Evolutionary conservation across 2,888 invertebrate genomes (phyloP), one percentile per base, ranked within the genome.

Genomic region (Geotrupes spiniger): DNA sequence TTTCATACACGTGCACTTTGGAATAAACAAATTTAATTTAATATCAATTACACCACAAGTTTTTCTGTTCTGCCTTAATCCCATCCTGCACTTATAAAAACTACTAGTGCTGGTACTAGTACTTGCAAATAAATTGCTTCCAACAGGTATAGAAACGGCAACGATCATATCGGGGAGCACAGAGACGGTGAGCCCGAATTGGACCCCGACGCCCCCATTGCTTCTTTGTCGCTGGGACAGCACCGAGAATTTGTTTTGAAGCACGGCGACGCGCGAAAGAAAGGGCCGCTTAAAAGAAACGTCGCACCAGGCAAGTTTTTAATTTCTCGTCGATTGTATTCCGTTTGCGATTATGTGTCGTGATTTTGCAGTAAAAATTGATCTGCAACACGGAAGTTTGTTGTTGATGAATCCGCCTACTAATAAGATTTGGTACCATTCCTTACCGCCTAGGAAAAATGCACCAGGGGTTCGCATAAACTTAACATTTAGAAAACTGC

Each of bases 381-480:
- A 74, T 42, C 69, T 87, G 59, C 78, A 82, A 56, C 79, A 84
- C 64, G 85, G 87, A 2, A 83, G 83, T 63, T 63, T 87, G 27
- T 69, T 87, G 39, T 60, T 85, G 46, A 86, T 87, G 85, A 83
- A 85, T 63, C 78, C 80, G 9, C 86, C 86, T 0, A 86, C 86
- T 1, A 87, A 87, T 61, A 73, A 76, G 42, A 69, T 75, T 57
- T 87, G 87, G 86, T 86, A 85, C 65, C 86, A 87, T 67, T 80
- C 83, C 3, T 67, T 87, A 50, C 87, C 86, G 0, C 70, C 70
- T 3, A 72, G 83, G 25, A 84, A 82, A 64, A 77, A 70, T 49
- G 69, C 78, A 10, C 49, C 63, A 14, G 78, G 77, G 28, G 73
- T 79, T 21, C 73, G 85, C 66, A 78, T 86, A 36, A 87, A 85